Conservation (phyloP, 2,888 invertebrate species). For the Drosophila tripunctata region DNA sequence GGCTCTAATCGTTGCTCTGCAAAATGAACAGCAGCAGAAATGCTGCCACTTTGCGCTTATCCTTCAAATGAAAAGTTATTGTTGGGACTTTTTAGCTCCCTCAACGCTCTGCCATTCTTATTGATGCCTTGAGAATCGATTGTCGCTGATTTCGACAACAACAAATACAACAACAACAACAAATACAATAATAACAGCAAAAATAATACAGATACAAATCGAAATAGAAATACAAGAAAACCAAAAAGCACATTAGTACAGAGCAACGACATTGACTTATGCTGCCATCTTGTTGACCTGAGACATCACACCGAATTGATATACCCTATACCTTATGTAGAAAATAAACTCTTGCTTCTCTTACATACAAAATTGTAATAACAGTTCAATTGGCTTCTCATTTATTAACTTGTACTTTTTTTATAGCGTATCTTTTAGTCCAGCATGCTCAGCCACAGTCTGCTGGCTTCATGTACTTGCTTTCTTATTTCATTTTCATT, state of each 20-base stretch:
- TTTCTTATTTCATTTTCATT: conserved; percentile 11
- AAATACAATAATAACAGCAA: conserved; percentile 16
- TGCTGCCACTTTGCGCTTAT: conserved; percentile 65
- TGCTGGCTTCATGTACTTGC: conserved; percentile 20
- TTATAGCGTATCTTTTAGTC: not conserved
- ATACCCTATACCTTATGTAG: conserved; percentile 27
- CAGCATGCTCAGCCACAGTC: not conserved
- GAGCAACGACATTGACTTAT: conserved; percentile 49
- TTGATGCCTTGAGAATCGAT: conserved; percentile 64
- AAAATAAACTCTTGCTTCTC: not conserved
- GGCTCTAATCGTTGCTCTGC: conserved; percentile 16
- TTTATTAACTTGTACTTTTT: too few relatives aligned
- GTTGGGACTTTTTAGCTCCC: conserved; percentile 50
- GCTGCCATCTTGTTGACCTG: conserved; percentile 43
- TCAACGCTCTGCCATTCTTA: conserved; percentile 39
- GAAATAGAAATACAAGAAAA: conserved; percentile 16
- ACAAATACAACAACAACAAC: conserved; percentile 18
- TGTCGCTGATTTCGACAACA: conserved; percentile 34
- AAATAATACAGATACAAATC: conserved; percentile 9
- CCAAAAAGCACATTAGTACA: conserved; percentile 57
- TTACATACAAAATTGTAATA: too few relatives aligned
- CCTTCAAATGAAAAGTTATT: conserved; percentile 73
- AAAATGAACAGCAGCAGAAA: conserved; percentile 57
- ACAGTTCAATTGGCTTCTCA: too few relatives aligned
- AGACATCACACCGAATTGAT: conserved; percentile 18